phyloP scores from a whole-genome alignment of 2,888 invertebrate genomes.

The Lasioglossum oenotherae region DNA sequence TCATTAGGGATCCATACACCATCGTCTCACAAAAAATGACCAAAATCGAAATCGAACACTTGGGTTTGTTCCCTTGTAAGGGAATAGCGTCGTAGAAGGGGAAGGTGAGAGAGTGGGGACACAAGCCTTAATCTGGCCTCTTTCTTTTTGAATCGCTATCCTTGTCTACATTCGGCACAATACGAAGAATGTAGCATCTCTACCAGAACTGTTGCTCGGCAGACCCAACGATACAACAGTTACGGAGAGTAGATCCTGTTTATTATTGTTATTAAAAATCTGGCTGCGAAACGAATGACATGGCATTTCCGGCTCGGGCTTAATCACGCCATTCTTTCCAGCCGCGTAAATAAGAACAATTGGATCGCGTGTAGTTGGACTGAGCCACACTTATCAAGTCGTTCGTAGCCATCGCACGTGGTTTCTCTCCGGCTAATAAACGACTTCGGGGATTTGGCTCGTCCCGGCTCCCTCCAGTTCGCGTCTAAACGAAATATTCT shows the following conservation, averaged over 20 bases:
- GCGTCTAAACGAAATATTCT: slow-evolving; percentile 46
- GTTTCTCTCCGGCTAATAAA: slow-evolving; percentile 65
- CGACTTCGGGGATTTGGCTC: slow-evolving; percentile 67
- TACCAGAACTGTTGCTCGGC: too few species aligned
- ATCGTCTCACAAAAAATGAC: too few species aligned
- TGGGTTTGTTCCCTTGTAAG: too few species aligned
- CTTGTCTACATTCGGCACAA: too few species aligned
- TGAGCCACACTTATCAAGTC: slow-evolving; percentile 48
- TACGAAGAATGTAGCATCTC: too few species aligned
- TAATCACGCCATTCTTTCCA: slow-evolving; percentile 20
- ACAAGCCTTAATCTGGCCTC: too few species aligned
- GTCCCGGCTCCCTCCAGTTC: slow-evolving; percentile 47
- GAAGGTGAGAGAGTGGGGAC: too few species aligned
- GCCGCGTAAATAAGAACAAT: slow-evolving; percentile 8
- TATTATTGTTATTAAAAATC: background rate
- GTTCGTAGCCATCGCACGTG: slow-evolving; percentile 45
- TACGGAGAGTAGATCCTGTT: background rate
- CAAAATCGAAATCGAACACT: too few species aligned
- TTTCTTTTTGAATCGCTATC: too few species aligned
- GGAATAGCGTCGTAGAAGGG: too few species aligned
- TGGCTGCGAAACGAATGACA: background rate
- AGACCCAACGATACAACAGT: background rate
- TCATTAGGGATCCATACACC: too few species aligned
- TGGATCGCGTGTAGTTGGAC: slow-evolving; percentile 13
- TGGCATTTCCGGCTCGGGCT: background rate